phyloP scores from a whole-genome alignment of 2,113 vertebrate species.

The Phodopus roborovskii region DNA sequence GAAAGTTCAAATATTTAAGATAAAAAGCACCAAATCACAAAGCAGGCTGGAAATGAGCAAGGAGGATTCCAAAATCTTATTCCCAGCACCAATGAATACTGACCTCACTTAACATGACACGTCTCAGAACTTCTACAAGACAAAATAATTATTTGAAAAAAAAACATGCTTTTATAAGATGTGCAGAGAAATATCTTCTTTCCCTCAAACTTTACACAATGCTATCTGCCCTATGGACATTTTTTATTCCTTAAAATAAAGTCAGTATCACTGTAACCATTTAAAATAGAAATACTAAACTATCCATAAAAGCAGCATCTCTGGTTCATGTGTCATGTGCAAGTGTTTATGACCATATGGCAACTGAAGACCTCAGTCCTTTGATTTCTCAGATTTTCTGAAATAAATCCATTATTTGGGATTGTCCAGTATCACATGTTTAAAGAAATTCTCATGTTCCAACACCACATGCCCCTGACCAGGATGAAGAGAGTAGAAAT shows the following conservation, averaged over 20 bases:
- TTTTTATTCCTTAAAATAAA: constrained; percentile 36
- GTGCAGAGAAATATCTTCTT: neutral
- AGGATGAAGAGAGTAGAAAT: neutral
- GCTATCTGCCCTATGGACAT: neutral
- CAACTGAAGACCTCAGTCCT: neutral
- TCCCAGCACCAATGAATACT: neutral
- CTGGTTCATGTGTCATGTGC: neutral
- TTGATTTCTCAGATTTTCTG: constrained; percentile 48
- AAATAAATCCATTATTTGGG: constrained; percentile 30
- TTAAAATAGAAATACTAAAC: constrained; percentile 61
- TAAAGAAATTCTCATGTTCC: constrained; percentile 22
- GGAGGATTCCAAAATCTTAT: constrained; percentile 7
- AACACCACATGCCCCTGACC: neutral
- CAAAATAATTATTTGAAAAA: neutral
- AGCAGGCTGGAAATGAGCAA: neutral
- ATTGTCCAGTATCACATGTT: neutral
- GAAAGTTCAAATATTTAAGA: neutral
- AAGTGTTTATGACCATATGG: neutral
- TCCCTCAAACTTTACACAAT: constrained; percentile 13
- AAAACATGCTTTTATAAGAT: neutral
- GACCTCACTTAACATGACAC: neutral
- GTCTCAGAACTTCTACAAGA: constrained; percentile 42
- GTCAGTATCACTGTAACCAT: neutral
- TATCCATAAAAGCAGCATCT: neutral
- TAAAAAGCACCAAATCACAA: neutral